phyloP scores from a whole-genome alignment of 2,888 invertebrate genomes.

The Agrilus mali region DNA sequence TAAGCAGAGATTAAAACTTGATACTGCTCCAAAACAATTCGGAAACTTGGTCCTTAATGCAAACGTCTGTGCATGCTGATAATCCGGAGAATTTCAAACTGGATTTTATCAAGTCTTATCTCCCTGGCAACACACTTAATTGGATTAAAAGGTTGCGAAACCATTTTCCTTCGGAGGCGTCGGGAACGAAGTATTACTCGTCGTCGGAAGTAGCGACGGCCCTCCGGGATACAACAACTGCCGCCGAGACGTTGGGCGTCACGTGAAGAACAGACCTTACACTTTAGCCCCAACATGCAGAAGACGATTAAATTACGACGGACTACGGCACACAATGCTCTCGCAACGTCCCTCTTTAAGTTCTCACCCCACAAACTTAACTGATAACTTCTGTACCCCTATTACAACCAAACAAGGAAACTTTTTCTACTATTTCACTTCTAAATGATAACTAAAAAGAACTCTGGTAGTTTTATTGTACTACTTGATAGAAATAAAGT shows the following conservation, averaged over 20 bases:
- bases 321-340: not conserved
- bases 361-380: too few species aligned
- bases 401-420: too few species aligned
- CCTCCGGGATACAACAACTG: constrained; percentile 11
- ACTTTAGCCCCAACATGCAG: not conserved
- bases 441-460: too few species aligned
- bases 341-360: too few species aligned
- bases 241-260: constrained; percentile 13
- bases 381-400: too few species aligned
- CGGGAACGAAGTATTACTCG: too few species aligned
- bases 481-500: too few species aligned
- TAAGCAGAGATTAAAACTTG: constrained; percentile 15
- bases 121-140: constrained; percentile 18
- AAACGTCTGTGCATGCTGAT: constrained; percentile 13
- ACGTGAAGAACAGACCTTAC: constrained; percentile 9
- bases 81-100: constrained; percentile 14
- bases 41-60: constrained; percentile 10
- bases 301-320: not conserved
- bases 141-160: constrained; percentile 22
- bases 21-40: constrained; percentile 10
- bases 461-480: too few species aligned
- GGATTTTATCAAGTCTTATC: constrained; percentile 15
- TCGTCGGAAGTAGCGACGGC: constrained; percentile 1
- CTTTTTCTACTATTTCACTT: too few species aligned
- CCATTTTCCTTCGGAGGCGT: constrained; percentile 12